Evolutionary conservation across 2,888 invertebrate species (phyloP).

Genomic region (Nemotelus pantherinus): DNA sequence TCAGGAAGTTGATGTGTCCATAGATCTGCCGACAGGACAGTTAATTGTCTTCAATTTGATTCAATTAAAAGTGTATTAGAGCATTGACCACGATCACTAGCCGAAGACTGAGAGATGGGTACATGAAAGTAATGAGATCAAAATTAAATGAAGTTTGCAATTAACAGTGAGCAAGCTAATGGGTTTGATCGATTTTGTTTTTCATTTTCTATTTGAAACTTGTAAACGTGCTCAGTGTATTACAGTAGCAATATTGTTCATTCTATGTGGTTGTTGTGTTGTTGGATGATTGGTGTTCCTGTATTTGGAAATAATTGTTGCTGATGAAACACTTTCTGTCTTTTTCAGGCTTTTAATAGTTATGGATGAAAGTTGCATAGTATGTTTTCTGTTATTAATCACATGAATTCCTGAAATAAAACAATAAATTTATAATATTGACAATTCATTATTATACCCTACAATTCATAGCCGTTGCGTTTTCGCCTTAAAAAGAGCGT

Average conservation of each 20-base stretch:
- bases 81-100: constrained; percentile 38
- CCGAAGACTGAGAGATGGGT: neutral
- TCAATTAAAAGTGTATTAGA: constrained; percentile 46
- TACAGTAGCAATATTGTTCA: too few relatives aligned
- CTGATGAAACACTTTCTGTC: too few relatives aligned
- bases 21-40: constrained; percentile 38
- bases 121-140: neutral
- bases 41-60: constrained; percentile 42
- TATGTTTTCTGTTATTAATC: too few relatives aligned
- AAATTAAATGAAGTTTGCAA: constrained; percentile 23
- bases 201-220: neutral
- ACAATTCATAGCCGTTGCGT: neutral
- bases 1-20: constrained; percentile 41
- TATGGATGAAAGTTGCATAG: too few relatives aligned
- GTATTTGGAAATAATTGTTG: too few relatives aligned
- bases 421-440: too few relatives aligned
- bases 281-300: too few relatives aligned
- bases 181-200: neutral
- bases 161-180: constrained; percentile 17
- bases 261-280: too few relatives aligned
- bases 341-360: too few relatives aligned
- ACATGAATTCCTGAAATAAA: too few relatives aligned
- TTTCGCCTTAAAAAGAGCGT: constrained; percentile 37
- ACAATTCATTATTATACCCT: too few relatives aligned
- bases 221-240: neutral